These are phyloP conservation scores for Lanius collurio DNA, from an alignment of 2,113 vertebrate species.

Conservation along the genomic window DNA sequence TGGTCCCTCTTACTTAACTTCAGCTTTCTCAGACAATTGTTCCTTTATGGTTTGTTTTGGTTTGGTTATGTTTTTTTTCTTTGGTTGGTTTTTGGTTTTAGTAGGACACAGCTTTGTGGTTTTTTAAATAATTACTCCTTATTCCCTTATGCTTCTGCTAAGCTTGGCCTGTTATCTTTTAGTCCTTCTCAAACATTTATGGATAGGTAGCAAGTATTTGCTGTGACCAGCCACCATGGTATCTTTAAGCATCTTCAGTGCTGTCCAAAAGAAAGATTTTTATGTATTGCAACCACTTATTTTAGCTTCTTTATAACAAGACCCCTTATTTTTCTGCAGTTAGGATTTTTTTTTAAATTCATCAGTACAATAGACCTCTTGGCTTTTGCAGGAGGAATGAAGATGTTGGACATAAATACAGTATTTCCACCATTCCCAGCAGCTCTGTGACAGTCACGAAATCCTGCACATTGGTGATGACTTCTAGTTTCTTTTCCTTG, in stretches of 20 bases:
- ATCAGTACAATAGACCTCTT: neutral
- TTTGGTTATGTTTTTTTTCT: neutral
- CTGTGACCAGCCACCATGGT: neutral
- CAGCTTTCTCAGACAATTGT: neutral
- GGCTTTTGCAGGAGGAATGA: neutral
- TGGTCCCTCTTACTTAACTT: neutral
- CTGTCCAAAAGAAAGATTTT: neutral
- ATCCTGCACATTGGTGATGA: neutral
- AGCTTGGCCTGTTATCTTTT: neutral
- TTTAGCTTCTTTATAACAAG: neutral
- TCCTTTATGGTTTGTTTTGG: neutral
- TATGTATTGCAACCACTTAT: neutral
- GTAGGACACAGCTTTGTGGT: neutral
- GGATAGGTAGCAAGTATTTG: neutral
- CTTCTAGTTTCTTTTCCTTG: neutral
- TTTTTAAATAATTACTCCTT: neutral
- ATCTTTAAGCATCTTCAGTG: neutral
- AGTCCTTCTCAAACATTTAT: neutral
- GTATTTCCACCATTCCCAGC: neutral
- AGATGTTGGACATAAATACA: neutral
- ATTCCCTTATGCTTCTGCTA: neutral
- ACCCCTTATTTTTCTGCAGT: neutral
- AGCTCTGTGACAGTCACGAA: neutral
- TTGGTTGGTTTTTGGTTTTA: neutral
- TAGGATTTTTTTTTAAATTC: neutral